Evolutionary conservation across 2,797 vertebrate species (phyloP), one percentile per base, ranked within the genome.

Genomic region (Peromyscus nudipes): DNA sequence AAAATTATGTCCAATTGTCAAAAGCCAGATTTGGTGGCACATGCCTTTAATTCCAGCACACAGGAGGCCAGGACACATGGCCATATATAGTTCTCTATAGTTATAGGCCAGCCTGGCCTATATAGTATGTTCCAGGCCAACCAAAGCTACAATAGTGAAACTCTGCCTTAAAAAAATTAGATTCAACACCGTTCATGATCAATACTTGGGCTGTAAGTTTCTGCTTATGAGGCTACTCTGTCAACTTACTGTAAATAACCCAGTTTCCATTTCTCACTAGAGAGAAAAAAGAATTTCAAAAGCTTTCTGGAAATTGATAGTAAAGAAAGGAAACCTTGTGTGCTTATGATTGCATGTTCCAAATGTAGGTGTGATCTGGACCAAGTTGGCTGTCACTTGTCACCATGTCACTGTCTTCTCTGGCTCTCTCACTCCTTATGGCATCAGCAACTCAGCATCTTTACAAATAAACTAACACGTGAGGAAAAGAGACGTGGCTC

Each of bases 291-390:
- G 46, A 85, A 37, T 55, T 94, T 89, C 67, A 17, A 65, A 86
- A 67, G 16, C 31, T 43, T 81, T 95, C 65, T 94, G 67, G 19
- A 83, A 94, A 91, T 67, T 55, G 57, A 67, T 55, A 43, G 46
- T 40, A 73, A 93, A 73, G 43, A 34, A 89, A 92, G 55, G 25
- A 65, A 64, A 43, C 37, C n/a, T 85, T 77, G 60, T 57, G 6
- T 62, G 75, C 52, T 7, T 31, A 55, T 7, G 0, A 75, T 75
- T 60, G 37, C n/a, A 29, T 7, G 43, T 93, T 64, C n/a, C 57
- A 67, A 27, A 46, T 67, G 49, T 23, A 25, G 55, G 46, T 19
- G 7, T 27, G 9, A 17, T 62, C 21, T 43, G 83, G 86, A 49
- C 19, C 4, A 27, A 29, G 77, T 11, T 60, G 69, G 21, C 46